A percentile compares a stretch with the other conserved stretches of the same genome.
These are phyloP conservation scores for Edolisoma coerulescens DNA, from an alignment of 2,113 vertebrate species.

Conservation along the genomic window DNA sequence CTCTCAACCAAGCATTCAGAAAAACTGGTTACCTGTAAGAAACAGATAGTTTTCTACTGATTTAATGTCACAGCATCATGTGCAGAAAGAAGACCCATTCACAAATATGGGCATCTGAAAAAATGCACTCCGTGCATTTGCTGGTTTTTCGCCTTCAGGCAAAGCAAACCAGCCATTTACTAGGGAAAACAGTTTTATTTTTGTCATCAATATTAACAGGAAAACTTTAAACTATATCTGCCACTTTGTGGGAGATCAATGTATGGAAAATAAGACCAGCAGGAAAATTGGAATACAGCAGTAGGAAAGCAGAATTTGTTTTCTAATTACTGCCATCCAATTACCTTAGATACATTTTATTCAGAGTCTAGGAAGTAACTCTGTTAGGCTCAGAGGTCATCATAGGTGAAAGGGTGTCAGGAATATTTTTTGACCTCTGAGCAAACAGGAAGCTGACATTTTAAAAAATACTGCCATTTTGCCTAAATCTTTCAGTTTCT, in stretches of 20 bases:
- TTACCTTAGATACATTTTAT: not conserved
- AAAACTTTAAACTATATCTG: not conserved
- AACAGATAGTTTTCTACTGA: not conserved
- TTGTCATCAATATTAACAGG: not conserved
- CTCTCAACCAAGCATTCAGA: not conserved
- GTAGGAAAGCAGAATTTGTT: not conserved
- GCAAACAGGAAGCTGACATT: not conserved
- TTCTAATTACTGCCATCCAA: not conserved
- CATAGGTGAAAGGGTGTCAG: rapidly evolving
- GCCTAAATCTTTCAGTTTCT: not conserved
- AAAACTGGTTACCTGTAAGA: not conserved
- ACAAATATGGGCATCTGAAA: not conserved
- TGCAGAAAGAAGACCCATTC: not conserved
- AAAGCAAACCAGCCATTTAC: not conserved
- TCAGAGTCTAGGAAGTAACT: not conserved
- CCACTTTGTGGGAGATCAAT: not conserved
- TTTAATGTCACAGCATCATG: not conserved
- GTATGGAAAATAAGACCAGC: not conserved
- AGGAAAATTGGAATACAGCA: not conserved
- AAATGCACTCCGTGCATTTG: not conserved
- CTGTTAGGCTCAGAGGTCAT: not conserved
- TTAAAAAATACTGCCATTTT: not conserved
- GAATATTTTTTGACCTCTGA: not conserved
- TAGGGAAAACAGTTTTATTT: not conserved
- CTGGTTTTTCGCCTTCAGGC: not conserved